Evolutionary conservation across 1,140 invertebrate genomes (phyloP).

Genomic region (Leptestheria dahalacensis): DNA sequence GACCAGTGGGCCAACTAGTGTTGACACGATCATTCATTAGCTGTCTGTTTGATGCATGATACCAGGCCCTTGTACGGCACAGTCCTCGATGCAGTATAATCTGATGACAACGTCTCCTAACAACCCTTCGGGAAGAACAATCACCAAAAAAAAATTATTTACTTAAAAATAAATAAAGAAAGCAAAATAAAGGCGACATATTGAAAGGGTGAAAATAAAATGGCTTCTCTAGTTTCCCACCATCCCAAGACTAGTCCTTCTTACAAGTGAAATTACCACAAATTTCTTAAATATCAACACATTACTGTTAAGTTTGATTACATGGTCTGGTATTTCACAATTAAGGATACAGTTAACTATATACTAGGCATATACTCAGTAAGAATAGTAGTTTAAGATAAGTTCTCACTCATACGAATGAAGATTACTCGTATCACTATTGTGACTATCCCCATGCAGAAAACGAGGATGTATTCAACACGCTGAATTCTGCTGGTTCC

Average conservation of each 20-base stretch:
- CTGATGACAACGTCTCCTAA: background rate
- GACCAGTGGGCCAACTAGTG: background rate
- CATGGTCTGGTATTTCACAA: too few species aligned
- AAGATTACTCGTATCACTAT: too few species aligned
- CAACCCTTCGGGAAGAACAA: too few species aligned
- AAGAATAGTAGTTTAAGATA: too few species aligned
- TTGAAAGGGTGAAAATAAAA: background rate
- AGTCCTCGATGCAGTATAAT: background rate
- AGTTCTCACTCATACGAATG: too few species aligned
- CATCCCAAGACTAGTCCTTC: background rate
- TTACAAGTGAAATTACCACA: background rate
- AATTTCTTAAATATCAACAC: background rate
- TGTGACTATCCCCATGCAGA: too few species aligned
- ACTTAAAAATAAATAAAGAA: background rate
- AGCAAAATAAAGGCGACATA: background rate
- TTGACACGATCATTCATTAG: background rate
- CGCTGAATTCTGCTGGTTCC: too few species aligned
- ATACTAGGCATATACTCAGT: too few species aligned
- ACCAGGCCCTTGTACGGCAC: background rate
- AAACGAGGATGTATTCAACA: too few species aligned
- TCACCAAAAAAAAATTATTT: background rate
- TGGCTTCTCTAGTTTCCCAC: background rate
- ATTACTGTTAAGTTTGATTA: too few species aligned
- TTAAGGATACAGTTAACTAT: too few species aligned
- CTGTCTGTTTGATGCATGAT: background rate